These are phyloP conservation scores for Orycteropus afer DNA, from an alignment of 2,113 vertebrate genomes.

Conservation along the genomic window DNA sequence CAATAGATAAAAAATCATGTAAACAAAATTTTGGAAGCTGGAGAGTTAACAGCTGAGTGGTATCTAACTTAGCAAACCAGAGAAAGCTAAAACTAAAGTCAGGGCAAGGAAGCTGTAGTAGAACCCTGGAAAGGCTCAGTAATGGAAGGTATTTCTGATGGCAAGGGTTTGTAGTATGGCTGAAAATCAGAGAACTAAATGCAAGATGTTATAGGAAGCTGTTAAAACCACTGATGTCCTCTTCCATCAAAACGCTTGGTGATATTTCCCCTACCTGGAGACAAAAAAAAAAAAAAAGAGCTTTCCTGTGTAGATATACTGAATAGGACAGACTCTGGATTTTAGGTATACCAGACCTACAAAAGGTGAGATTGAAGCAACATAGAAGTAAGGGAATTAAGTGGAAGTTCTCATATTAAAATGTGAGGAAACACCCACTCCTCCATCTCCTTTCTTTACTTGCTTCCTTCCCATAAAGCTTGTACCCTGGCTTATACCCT, in stretches of 20 bases:
- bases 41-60: background rate
- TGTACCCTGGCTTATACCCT: background rate
- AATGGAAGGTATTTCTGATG: background rate
- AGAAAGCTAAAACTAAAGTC: background rate
- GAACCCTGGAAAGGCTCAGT: background rate
- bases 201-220: background rate
- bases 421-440: background rate
- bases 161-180: background rate
- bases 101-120: background rate
- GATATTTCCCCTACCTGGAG: background rate
- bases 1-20: background rate
- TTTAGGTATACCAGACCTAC: background rate
- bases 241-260: background rate
- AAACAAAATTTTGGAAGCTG: slow-evolving; percentile 10
- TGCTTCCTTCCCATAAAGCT: slow-evolving; percentile 6
- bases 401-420: slow-evolving; percentile 3
- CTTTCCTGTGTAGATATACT: background rate
- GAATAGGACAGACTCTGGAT: background rate
- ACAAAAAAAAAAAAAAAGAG: background rate
- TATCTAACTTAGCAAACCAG: slow-evolving; percentile 9
- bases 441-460: background rate
- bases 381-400: background rate
- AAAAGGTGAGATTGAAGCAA: background rate
- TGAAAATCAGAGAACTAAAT: background rate
- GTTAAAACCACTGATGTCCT: background rate